Evolutionary conservation across 1,140 invertebrate genomes (phyloP).

Genomic region (Rhyacophila brunnea): DNA sequence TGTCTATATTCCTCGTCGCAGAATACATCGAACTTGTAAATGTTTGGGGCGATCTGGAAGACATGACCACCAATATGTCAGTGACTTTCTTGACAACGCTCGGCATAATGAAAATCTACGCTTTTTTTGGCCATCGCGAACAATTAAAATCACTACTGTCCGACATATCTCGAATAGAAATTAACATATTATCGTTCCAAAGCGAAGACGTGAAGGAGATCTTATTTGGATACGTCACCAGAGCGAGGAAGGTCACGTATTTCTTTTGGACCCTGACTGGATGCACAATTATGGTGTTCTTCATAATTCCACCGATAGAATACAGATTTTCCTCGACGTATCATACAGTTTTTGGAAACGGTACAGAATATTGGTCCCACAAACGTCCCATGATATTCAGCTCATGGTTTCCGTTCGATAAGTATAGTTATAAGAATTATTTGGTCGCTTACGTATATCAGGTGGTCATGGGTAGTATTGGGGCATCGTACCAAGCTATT

Average conservation of each 20-base stretch:
- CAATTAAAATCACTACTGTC: conserved; percentile 20
- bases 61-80: conserved; percentile 34
- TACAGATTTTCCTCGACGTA: conserved; percentile 28
- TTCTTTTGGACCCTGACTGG: conserved; percentile 27
- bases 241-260: conserved; percentile 21
- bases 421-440: conserved; percentile 23
- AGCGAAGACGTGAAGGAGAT: conserved; percentile 10
- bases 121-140: conserved; percentile 24
- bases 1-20: conserved; percentile 26
- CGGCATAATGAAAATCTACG: conserved; percentile 30
- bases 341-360: conserved; percentile 25
- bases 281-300: conserved; percentile 29
- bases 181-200: conserved; percentile 21
- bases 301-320: conserved; percentile 30
- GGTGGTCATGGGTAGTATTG: conserved; percentile 28
- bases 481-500: conserved; percentile 28
- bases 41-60: conserved; percentile 33
- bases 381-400: conserved; percentile 34
- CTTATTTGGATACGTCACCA: conserved; percentile 14
- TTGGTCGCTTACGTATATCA: conserved; percentile 28
- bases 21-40: conserved; percentile 32
- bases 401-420: conserved; percentile 37
- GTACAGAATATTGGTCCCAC: conserved; percentile 27
- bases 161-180: conserved; percentile 23
- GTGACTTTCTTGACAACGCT: conserved; percentile 32